Evolutionary conservation across 2,888 invertebrate species (phyloP).

Genomic region (Yponomeuta plumbellus): DNA sequence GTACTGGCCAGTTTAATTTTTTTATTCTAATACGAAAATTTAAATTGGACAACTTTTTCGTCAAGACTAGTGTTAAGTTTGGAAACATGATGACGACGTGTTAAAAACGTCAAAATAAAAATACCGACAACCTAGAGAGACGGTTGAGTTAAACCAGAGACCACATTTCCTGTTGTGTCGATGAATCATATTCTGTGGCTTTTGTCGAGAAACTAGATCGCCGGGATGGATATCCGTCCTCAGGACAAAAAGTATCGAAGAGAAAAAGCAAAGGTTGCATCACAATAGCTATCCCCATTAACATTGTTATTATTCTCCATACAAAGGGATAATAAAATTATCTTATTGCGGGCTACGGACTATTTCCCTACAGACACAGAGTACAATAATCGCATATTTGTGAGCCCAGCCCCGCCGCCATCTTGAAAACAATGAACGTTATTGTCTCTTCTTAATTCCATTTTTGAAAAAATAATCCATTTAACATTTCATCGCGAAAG

Average conservation of each 20-base stretch:
- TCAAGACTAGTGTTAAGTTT: not conserved
- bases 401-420: constrained; percentile 59
- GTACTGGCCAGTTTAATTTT: not conserved
- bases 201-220: constrained; percentile 44
- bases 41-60: too few species aligned
- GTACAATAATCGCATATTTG: constrained; percentile 69
- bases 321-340: constrained; percentile 13
- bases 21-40: too few species aligned
- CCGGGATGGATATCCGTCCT: constrained; percentile 46
- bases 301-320: constrained; percentile 13
- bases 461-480: constrained; percentile 76
- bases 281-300: constrained; percentile 13
- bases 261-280: constrained; percentile 3
- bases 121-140: not conserved
- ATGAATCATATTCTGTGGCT: constrained; percentile 24
- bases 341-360: constrained; percentile 8
- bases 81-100: not conserved
- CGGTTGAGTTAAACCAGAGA: constrained; percentile 30
- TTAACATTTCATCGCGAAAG: constrained; percentile 70
- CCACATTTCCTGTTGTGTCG: constrained; percentile 45
- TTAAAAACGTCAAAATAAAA: constrained; percentile 4
- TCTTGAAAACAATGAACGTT: constrained; percentile 75
- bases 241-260: not conserved
- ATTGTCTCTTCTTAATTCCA: constrained; percentile 76
- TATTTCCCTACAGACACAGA: constrained; percentile 36